Evolutionary conservation across 2,113 vertebrate species (phyloP).

Genomic region (Pholis gunnellus): DNA sequence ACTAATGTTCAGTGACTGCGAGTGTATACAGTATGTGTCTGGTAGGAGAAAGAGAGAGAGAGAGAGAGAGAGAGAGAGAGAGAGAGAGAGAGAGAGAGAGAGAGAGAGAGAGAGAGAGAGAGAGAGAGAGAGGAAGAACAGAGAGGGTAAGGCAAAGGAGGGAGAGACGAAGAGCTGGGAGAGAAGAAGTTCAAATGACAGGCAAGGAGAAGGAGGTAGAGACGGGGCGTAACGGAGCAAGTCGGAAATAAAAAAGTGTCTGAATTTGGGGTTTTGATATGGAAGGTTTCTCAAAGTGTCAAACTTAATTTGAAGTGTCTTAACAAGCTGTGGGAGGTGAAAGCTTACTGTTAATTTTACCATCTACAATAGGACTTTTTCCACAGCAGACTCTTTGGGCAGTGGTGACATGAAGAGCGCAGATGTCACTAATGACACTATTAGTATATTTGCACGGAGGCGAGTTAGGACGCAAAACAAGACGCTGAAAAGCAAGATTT

Average conservation of each 20-base stretch:
- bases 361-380: neutral
- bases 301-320: neutral
- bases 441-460: neutral
- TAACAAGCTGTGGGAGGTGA: neutral
- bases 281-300: neutral
- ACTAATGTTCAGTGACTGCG: constrained; percentile 46
- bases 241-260: constrained; percentile 20
- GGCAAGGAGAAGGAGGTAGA: constrained; percentile 12
- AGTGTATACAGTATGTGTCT: constrained; percentile 52
- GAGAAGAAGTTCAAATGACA: constrained; percentile 45
- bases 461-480: neutral
- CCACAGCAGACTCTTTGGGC: neutral
- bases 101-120: neutral
- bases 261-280: neutral
- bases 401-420: neutral
- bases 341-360: neutral
- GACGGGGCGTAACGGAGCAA: neutral
- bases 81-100: neutral
- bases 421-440: neutral
- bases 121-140: neutral
- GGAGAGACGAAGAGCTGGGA: constrained; percentile 2
- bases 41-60: neutral
- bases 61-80: neutral
- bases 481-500: neutral
- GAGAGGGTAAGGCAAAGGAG: constrained; percentile 15